Evolutionary conservation across 1,140 invertebrate genomes (phyloP).

Genomic region (Drepana arcuata): DNA sequence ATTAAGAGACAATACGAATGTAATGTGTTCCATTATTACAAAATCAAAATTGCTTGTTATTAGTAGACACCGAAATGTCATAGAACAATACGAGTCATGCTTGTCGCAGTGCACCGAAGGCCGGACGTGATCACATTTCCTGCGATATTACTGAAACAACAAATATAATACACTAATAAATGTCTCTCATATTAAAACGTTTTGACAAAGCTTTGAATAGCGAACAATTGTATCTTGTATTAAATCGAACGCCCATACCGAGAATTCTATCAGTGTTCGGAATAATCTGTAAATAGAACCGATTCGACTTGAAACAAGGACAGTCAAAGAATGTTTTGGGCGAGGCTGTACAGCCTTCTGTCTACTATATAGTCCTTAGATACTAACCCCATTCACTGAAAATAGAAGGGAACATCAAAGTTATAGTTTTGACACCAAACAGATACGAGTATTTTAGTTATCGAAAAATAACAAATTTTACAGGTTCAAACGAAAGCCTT

Average conservation of each 20-base stretch:
- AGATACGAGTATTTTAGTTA: too few species aligned
- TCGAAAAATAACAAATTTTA: too few species aligned
- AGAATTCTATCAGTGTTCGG: too few species aligned
- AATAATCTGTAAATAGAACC: too few species aligned
- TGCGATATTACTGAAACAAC: slow-evolving; percentile 33
- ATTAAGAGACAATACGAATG: slow-evolving; percentile 56
- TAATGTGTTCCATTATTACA: slow-evolving; percentile 57
- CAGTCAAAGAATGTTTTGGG: slow-evolving; percentile 9
- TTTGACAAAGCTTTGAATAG: too few species aligned
- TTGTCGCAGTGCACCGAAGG: slow-evolving; percentile 53
- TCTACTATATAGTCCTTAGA: too few species aligned
- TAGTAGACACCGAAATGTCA: slow-evolving; percentile 68
- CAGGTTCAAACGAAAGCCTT: too few species aligned
- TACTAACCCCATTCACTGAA: too few species aligned
- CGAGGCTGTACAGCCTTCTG: too few species aligned
- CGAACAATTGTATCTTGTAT: not conserved
- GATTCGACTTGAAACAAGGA: not conserved
- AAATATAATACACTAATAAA: slow-evolving; percentile 34
- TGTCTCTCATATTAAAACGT: slow-evolving; percentile 15
- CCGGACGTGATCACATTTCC: slow-evolving; percentile 66
- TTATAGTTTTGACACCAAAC: too few species aligned
- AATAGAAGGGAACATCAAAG: too few species aligned
- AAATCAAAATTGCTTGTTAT: slow-evolving; percentile 68
- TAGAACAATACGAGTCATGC: slow-evolving; percentile 55
- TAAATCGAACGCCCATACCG: not conserved